phyloP scores from a whole-genome alignment of 2,797 vertebrate genomes.

The Silurus lanzhouensis region DNA sequence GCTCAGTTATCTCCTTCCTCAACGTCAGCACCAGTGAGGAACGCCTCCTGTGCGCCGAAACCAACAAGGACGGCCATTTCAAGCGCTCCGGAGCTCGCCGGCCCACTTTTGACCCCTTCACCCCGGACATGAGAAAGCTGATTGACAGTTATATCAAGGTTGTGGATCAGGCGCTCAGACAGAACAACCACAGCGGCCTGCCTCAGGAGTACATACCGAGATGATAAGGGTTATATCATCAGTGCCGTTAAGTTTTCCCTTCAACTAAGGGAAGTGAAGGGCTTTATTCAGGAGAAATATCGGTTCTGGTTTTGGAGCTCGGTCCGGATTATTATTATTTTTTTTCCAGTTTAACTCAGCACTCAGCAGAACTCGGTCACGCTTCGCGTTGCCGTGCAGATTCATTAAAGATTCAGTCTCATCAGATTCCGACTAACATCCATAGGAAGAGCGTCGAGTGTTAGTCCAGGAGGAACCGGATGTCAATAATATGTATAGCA shows the following conservation, averaged over 20 bases:
- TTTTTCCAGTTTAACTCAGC: slow-evolving; percentile 12
- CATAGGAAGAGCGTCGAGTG: slow-evolving; percentile 4
- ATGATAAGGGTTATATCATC: slow-evolving; percentile 72
- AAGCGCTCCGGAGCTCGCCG: slow-evolving; percentile 79
- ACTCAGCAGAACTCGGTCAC: not conserved
- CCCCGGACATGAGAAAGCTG: slow-evolving; percentile 84
- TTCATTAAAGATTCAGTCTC: slow-evolving; percentile 32
- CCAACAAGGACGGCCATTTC: slow-evolving; percentile 94
- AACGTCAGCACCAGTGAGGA: slow-evolving; percentile 84
- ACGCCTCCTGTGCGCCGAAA: slow-evolving; percentile 89
- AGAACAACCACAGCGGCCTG: slow-evolving; percentile 85
- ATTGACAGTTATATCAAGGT: slow-evolving; percentile 87
- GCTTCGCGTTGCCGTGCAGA: slow-evolving; percentile 10
- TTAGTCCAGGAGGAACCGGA: slow-evolving; percentile 17
- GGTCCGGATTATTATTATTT: not conserved
- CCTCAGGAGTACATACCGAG: slow-evolving; percentile 91
- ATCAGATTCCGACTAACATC: not conserved
- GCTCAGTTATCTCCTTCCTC: slow-evolving; percentile 84
- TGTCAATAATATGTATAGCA: slow-evolving; percentile 1
- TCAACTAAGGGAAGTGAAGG: not conserved
- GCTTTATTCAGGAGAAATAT: slow-evolving; percentile 26
- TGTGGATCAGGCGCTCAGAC: slow-evolving; percentile 86
- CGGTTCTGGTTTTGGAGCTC: slow-evolving; percentile 24
- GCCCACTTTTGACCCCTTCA: slow-evolving; percentile 87
- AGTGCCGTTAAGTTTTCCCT: not conserved